Conservation (phyloP, 2,113 vertebrate species). For the Pseudonaja textilis region DNA sequence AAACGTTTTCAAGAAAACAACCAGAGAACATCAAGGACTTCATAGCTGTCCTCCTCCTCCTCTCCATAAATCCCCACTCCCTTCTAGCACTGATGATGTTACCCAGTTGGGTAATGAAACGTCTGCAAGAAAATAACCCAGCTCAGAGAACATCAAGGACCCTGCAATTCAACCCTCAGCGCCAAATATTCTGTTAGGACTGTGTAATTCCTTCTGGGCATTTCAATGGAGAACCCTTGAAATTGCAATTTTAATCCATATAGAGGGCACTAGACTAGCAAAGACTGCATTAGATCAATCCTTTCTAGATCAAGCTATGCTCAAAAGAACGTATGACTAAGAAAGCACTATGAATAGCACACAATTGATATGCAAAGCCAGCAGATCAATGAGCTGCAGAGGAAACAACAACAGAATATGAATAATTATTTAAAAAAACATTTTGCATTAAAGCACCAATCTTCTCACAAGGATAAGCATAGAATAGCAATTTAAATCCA, state of each 20-base stretch:
- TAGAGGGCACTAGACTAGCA: neutral
- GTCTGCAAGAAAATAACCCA: neutral
- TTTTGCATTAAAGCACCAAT: neutral
- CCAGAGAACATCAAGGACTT: neutral
- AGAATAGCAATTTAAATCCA: neutral
- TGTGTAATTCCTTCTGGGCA: neutral
- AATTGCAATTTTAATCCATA: neutral
- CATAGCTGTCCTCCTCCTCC: no score
- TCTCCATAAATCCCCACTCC: neutral
- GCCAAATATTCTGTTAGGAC: no score
- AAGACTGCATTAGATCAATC: neutral
- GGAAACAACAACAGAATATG: neutral
- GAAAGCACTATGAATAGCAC: neutral
- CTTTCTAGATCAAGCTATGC: neutral
- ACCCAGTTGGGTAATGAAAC: neutral
- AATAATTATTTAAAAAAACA: neutral
- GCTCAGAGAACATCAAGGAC: neutral
- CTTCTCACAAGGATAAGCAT: neutral
- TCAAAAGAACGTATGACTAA: neutral
- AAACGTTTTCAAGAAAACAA: no score
- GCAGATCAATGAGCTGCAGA: neutral
- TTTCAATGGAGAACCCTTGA: neutral
- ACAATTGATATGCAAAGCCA: neutral
- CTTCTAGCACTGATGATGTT: neutral
- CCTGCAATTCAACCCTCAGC: neutral